Evolutionary conservation across 2,797 vertebrate genomes (phyloP).

Genomic region (Oreochromis grahami): DNA sequence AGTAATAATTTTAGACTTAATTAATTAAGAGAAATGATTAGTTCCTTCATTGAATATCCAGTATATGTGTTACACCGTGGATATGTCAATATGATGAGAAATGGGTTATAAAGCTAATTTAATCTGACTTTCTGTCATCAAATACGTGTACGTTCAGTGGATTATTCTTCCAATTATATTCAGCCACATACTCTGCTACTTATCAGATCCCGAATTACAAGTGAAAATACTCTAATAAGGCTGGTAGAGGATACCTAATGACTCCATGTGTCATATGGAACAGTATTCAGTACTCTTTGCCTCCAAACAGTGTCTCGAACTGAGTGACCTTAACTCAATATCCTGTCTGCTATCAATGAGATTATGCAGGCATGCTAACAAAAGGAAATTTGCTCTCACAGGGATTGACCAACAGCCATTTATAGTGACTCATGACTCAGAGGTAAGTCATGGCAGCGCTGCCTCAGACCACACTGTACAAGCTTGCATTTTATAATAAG

Average conservation of each 20-base stretch:
- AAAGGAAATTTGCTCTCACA: conserved; percentile 66
- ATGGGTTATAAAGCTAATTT: not conserved
- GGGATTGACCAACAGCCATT: conserved; percentile 51
- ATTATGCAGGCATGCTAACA: conserved; percentile 61
- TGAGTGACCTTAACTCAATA: conserved; percentile 57
- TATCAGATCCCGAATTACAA: not conserved
- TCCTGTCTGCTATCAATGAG: conserved; percentile 67
- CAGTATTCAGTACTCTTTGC: not conserved
- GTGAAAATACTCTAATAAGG: not conserved
- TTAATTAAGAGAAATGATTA: not conserved
- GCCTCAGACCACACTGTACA: not conserved
- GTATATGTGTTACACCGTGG: not conserved
- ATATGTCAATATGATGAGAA: not conserved
- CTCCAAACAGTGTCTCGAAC: conserved; percentile 10
- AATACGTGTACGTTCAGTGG: not conserved
- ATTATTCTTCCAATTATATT: not conserved
- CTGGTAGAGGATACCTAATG: conserved; percentile 26
- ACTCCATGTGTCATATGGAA: not conserved
- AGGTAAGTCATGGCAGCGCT: conserved; percentile 34
- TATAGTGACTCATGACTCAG: conserved; percentile 50
- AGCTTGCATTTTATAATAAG: conserved; percentile 11
- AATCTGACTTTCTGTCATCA: not conserved
- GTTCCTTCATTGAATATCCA: not conserved
- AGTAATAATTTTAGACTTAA: not conserved
- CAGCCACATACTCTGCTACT: not conserved